These are phyloP conservation scores for Chesias legatella DNA, from an alignment of 2,888 invertebrate species.

Conservation along the genomic window DNA sequence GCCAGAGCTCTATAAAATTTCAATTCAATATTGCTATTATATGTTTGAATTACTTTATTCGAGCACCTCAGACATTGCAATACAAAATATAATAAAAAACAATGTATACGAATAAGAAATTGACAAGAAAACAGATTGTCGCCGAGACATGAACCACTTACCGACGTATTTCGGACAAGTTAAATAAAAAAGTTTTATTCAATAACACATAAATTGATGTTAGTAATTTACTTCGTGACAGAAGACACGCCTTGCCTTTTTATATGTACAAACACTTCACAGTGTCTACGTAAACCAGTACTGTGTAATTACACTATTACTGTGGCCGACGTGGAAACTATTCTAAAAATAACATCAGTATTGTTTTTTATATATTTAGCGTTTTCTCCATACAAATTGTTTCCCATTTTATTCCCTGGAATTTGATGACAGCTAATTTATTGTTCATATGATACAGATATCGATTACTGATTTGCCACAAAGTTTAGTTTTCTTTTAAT, in stretches of 20 bases:
- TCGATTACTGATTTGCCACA: too few relatives aligned
- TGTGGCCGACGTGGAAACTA: too few relatives aligned
- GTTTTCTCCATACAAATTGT: too few relatives aligned
- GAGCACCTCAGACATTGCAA: neutral
- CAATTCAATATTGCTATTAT: too few relatives aligned
- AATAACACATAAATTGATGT: constrained; percentile 31
- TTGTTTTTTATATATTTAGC: too few relatives aligned
- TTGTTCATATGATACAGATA: too few relatives aligned
- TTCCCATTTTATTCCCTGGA: too few relatives aligned
- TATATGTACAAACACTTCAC: constrained; percentile 30
- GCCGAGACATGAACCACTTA: constrained; percentile 6
- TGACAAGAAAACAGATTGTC: constrained; percentile 5
- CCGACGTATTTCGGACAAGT: constrained; percentile 4
- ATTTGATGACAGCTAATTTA: too few relatives aligned
- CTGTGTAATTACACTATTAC: neutral
- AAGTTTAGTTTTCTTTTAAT: too few relatives aligned
- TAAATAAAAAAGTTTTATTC: constrained; percentile 17
- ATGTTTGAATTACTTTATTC: too few relatives aligned
- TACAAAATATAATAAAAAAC: neutral
- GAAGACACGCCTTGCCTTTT: constrained; percentile 16
- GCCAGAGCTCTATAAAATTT: too few relatives aligned
- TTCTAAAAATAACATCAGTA: too few relatives aligned
- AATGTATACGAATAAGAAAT: neutral
- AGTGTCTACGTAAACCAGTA: constrained; percentile 5
- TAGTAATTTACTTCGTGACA: constrained; percentile 23